phyloP scores from a whole-genome alignment of 2,888 invertebrate species.

The Theretra japonica region DNA sequence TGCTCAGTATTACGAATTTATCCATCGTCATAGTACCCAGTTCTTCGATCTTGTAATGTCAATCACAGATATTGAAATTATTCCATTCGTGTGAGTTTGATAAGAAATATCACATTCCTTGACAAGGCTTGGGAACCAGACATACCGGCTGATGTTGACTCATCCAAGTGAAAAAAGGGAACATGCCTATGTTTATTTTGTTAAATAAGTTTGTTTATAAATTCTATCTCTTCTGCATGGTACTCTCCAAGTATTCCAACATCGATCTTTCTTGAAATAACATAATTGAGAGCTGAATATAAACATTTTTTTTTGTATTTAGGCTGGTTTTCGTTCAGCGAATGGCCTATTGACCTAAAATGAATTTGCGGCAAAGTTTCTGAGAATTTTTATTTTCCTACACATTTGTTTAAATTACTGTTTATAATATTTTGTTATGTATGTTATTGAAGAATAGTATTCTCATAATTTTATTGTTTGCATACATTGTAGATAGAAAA shows the following conservation, averaged over 20 bases:
- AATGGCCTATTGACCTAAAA: slow-evolving; percentile 23
- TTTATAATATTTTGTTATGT: neutral
- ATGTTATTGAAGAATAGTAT: neutral
- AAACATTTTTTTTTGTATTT: slow-evolving; percentile 3
- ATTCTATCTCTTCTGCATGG: neutral
- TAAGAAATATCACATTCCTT: no score
- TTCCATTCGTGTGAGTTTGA: no score
- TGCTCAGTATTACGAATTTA: no score
- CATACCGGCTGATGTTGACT: neutral
- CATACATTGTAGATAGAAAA: neutral
- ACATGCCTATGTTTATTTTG: neutral
- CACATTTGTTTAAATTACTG: neutral
- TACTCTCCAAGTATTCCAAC: neutral
- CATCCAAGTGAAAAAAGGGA: neutral
- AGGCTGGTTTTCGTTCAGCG: neutral
- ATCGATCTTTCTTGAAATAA: neutral
- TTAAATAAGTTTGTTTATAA: neutral
- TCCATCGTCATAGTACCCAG: no score
- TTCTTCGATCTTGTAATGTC: no score
- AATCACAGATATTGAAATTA: no score
- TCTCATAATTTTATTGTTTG: neutral
- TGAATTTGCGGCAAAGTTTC: neutral
- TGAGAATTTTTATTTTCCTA: neutral
- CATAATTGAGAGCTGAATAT: neutral
- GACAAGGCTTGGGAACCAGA: no score